phyloP scores from a whole-genome alignment of 2,797 vertebrate genomes.

The Cossypha niveicapilla region DNA sequence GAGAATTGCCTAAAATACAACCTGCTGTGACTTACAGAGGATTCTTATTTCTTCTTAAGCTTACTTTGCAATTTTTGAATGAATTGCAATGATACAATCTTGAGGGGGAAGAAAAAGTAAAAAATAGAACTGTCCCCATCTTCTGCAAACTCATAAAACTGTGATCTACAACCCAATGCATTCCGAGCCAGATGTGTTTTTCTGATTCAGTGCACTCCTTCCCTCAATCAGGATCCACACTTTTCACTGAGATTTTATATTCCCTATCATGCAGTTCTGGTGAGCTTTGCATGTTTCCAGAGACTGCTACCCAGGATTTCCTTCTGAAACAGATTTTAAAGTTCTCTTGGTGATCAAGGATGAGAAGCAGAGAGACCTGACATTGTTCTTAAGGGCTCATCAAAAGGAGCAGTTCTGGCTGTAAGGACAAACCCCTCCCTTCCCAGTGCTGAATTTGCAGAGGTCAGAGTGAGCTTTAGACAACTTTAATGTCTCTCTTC shows the following conservation, averaged over 20 bases:
- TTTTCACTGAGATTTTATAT: neutral
- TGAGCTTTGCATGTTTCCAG: neutral
- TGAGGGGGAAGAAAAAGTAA: neutral
- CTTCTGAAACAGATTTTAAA: neutral
- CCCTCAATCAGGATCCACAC: neutral
- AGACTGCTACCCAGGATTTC: neutral
- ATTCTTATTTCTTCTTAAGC: neutral
- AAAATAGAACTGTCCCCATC: neutral
- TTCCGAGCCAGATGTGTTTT: fast-evolving
- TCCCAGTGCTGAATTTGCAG: neutral
- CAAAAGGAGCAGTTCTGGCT: neutral
- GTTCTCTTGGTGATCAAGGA: neutral
- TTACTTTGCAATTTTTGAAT: neutral
- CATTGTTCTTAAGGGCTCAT: neutral
- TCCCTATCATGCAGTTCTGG: neutral
- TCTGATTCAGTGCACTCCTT: neutral
- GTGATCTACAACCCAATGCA: neutral
- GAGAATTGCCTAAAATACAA: neutral
- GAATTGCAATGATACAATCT: neutral
- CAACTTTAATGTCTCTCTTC: neutral
- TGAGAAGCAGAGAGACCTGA: neutral
- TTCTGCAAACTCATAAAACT: neutral
- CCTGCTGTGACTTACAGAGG: neutral
- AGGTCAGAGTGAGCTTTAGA: neutral
- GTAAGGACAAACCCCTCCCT: neutral